Evolutionary conservation across 2,113 vertebrate species (phyloP), one percentile per base, ranked within the genome.

Genomic region (Otocyon megalotis): DNA sequence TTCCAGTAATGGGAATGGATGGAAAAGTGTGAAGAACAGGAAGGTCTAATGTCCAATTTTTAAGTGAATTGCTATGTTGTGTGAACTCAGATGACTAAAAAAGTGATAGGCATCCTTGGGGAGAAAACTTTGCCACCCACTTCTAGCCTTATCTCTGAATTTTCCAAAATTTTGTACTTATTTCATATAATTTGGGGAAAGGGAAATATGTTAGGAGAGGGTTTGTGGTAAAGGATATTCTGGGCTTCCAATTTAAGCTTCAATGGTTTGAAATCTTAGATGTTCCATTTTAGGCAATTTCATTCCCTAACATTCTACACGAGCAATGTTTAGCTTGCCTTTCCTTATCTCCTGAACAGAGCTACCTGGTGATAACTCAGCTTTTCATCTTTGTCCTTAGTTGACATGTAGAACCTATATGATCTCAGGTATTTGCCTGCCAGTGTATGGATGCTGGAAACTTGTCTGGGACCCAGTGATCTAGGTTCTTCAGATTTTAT

Each of bases 341-440:
- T 83, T 97, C 26, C 63, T 81, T 93, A 96, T 93, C 71, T 74
- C n/a, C 71, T 74, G 54, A 84, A 83, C 54, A 63, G 80, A 87
- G 54, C 58, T 82, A 22, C 72, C 58, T 90, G 32, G 50, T n/a
- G 43, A 56, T 89, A 92, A 89, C 79, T 91, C 35, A 72, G 28
- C 37, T 92, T 96, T 90, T 91, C 90, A 65, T 86, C 13, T 35
- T 91, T 86, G 15, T 63, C 72, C 37, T 32, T 88, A 85, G 63
- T 76, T 93, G 65, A 37, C 58, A 71, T 80, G 60, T 56, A 67
- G 77, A 8, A 80, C 77, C 50, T 74, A 81, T 37, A 83, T 85
- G 37, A 86, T 93, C 60, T 88, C 60, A 77, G 69, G 14, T 63
- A 80, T 96, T 72, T 96, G 77, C n/a, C 76, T 94, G n/a, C 60